Conservation (phyloP, 37 sponge, comb jelly and placozoan species). For the Corticium candelabrum region DNA sequence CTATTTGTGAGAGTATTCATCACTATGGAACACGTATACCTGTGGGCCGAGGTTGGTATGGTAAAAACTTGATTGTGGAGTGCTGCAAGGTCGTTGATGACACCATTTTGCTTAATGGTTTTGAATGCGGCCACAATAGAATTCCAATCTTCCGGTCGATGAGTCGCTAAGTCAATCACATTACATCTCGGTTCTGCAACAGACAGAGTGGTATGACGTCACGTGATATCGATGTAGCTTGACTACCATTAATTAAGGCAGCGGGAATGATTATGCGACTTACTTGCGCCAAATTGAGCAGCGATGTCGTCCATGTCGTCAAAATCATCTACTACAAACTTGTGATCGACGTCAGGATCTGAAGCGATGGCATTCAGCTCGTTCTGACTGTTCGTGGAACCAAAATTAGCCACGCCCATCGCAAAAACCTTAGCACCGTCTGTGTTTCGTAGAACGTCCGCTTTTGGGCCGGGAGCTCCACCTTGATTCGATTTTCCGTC, state of each 20-base stretch:
- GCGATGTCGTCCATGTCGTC: background rate
- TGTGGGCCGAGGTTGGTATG: background rate
- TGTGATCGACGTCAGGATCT: background rate
- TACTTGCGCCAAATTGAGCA: background rate
- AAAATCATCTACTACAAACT: background rate
- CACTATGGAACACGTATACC: too few relatives aligned
- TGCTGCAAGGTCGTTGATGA: background rate
- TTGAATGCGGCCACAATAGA: background rate
- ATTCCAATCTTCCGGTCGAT: background rate
- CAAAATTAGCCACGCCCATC: background rate
- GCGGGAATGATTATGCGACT: too few relatives aligned
- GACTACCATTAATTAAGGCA: too few relatives aligned
- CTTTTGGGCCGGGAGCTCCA: background rate
- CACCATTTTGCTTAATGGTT: background rate
- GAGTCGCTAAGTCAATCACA: background rate
- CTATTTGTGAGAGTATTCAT: too few relatives aligned
- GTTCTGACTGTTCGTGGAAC: background rate
- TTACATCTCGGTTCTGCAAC: background rate
- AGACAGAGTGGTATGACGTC: too few relatives aligned
- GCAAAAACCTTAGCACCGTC: background rate
- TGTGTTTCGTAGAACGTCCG: background rate
- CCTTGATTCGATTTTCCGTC: slow-evolving; percentile 10
- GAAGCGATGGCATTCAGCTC: background rate
- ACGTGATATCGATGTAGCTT: too few relatives aligned
- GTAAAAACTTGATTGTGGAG: background rate